Evolutionary conservation across 1,140 invertebrate genomes (phyloP).

Genomic region (Akabosia matsudoensis): DNA sequence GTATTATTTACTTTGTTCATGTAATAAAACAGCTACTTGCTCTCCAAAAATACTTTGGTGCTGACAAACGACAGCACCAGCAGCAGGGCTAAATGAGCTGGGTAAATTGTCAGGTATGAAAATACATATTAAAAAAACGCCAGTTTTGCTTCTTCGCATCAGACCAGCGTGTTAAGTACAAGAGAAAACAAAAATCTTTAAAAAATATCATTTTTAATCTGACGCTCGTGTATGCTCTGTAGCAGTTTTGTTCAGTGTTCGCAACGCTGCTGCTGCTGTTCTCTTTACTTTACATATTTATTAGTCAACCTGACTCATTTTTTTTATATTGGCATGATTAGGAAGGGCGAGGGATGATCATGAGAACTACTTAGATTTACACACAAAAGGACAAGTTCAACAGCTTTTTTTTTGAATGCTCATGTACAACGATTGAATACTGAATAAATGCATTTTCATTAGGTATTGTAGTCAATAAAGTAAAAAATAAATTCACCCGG

Average conservation of each 20-base stretch:
- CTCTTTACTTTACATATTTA: background rate
- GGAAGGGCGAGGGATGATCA: background rate
- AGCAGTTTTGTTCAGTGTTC: too few species aligned
- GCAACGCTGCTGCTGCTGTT: background rate
- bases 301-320: constrained; percentile 1
- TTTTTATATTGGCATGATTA: background rate
- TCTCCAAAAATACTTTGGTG: too few species aligned
- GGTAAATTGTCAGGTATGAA: background rate
- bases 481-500: background rate
- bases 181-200: background rate
- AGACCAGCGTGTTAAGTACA: background rate
- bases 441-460: background rate
- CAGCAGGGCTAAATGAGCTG: background rate
- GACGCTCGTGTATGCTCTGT: too few species aligned
- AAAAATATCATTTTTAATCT: background rate
- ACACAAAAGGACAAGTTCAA: constrained; percentile 10
- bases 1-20: too few species aligned
- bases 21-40: too few species aligned
- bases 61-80: too few species aligned
- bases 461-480: background rate
- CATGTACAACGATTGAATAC: background rate
- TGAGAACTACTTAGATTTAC: constrained; percentile 14
- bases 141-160: background rate
- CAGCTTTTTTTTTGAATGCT: background rate
- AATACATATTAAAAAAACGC: background rate